These are phyloP conservation scores for Pachyseris speciosa DNA, from an alignment of 64 coral and sea anemone species.

Conservation along the genomic window DNA sequence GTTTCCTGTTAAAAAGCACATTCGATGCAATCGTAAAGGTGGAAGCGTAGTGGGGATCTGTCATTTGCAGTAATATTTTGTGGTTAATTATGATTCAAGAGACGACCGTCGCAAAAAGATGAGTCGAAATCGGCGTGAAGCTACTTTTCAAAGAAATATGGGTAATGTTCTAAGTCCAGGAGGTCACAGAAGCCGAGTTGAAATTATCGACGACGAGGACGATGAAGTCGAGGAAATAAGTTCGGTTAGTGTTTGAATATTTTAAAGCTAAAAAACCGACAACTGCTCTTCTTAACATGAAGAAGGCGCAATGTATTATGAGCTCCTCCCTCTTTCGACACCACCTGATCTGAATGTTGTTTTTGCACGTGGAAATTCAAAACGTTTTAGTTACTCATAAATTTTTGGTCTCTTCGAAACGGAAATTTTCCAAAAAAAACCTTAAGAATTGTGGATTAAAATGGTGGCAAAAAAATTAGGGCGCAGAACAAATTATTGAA, in stretches of 20 bases:
- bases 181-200: not conserved
- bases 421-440: too few relatives aligned
- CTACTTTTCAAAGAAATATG: not conserved
- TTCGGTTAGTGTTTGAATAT: not conserved
- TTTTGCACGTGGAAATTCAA: too few relatives aligned
- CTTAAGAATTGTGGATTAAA: too few relatives aligned
- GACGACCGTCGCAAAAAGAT: not conserved
- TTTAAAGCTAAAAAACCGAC: too few relatives aligned
- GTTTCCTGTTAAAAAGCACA: not conserved
- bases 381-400: too few relatives aligned
- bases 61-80: not conserved
- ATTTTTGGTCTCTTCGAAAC: too few relatives aligned
- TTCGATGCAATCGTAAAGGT: not conserved
- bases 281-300: too few relatives aligned
- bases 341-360: too few relatives aligned
- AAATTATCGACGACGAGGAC: slow-evolving; percentile 11
- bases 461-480: too few relatives aligned
- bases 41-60: not conserved
- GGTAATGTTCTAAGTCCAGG: not conserved
- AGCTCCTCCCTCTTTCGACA: too few relatives aligned
- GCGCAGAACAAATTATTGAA: too few relatives aligned
- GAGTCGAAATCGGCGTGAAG: slow-evolving; percentile 3
- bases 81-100: not conserved
- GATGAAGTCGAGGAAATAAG: slow-evolving; percentile 27
- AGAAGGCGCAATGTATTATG: too few relatives aligned